Evolutionary conservation across 2,888 invertebrate species (phyloP).

Genomic region (Coleophora deauratella): DNA sequence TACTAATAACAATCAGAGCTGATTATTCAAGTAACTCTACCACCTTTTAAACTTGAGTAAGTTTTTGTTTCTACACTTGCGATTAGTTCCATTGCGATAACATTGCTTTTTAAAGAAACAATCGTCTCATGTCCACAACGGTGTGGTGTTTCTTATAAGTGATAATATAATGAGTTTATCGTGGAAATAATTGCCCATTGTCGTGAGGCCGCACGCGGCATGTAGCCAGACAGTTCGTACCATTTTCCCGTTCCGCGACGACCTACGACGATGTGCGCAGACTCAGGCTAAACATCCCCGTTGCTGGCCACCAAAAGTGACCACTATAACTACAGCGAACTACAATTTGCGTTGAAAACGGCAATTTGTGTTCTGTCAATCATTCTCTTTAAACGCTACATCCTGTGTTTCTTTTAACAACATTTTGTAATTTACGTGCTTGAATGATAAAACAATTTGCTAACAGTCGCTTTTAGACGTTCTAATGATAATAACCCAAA

Average conservation of each 20-base stretch:
- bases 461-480: too few species aligned
- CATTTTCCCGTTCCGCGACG: too few species aligned
- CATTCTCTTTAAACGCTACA: constrained; percentile 41
- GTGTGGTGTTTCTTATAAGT: constrained; percentile 8
- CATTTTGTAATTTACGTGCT: too few species aligned
- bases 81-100: not conserved
- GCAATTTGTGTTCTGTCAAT: constrained; percentile 39
- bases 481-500: too few species aligned
- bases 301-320: too few species aligned
- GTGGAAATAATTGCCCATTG: constrained; percentile 10
- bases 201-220: not conserved
- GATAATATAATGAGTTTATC: constrained; percentile 6
- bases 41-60: too few species aligned
- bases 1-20: too few species aligned
- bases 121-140: not conserved
- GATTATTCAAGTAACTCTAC: too few species aligned
- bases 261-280: constrained; percentile 27
- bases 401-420: constrained; percentile 42
- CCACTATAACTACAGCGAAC: too few species aligned
- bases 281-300: constrained; percentile 3
- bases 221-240: too few species aligned
- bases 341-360: too few species aligned
- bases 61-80: not conserved
- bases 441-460: too few species aligned
- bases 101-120: not conserved